These are phyloP conservation scores for Caenorhabditis briggsae DNA, from an alignment of 1,140 invertebrate genomes.

Conservation along the genomic window DNA sequence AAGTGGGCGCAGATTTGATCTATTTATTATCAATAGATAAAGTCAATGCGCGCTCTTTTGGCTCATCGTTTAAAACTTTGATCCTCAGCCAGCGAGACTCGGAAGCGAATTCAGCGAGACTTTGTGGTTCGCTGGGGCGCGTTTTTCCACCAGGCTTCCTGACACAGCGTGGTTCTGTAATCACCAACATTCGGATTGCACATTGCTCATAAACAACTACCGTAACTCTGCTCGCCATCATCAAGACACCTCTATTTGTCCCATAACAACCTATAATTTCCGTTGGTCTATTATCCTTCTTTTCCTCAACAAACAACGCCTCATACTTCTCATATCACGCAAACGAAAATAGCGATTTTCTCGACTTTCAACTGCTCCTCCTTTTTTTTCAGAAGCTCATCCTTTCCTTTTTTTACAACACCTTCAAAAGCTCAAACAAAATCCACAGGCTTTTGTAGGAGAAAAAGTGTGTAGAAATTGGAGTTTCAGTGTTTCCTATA, in stretches of 20 bases:
- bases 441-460: neutral
- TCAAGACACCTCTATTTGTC: neutral
- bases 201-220: neutral
- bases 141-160: too few species aligned
- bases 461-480: neutral
- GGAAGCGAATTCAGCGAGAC: too few species aligned
- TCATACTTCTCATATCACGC: slow-evolving; percentile 36
- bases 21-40: too few species aligned
- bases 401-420: neutral
- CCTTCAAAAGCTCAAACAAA: neutral
- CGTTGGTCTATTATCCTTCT: neutral
- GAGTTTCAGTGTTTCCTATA: neutral
- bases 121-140: too few species aligned
- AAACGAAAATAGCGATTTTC: neutral
- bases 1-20: too few species aligned
- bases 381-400: too few species aligned
- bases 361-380: neutral
- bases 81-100: too few species aligned
- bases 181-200: too few species aligned
- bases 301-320: neutral
- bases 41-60: too few species aligned
- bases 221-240: neutral
- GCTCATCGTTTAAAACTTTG: too few species aligned
- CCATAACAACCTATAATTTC: slow-evolving; percentile 12
- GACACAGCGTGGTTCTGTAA: too few species aligned